Percentiles rank a stretch among this genome's conserved stretches.
phyloP scores from a whole-genome alignment of 2,888 invertebrate species.

The Ophioninae sp. region DNA sequence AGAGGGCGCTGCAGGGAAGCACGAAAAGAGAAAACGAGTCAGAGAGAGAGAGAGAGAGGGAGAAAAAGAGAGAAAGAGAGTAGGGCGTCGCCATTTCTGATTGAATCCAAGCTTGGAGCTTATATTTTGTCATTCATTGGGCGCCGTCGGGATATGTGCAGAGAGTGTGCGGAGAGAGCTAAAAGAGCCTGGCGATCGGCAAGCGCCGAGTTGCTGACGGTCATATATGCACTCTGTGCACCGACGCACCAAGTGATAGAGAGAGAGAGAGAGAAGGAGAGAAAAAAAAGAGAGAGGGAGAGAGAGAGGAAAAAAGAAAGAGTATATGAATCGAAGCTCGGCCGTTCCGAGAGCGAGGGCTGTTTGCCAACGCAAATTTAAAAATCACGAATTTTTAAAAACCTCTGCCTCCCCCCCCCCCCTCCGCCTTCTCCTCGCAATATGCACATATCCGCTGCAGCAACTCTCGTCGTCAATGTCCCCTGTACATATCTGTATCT shows the following conservation, averaged over 20 bases:
- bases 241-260: slow-evolving; percentile 48
- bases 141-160: slow-evolving; percentile 72
- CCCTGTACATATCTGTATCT: slow-evolving; percentile 27
- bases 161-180: slow-evolving; percentile 59
- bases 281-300: slow-evolving; percentile 15
- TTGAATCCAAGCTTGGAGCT: slow-evolving; percentile 79
- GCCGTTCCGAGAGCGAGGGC: slow-evolving; percentile 65
- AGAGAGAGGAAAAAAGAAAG: slow-evolving; percentile 22
- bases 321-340: slow-evolving; percentile 63
- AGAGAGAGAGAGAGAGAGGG: slow-evolving; percentile 65
- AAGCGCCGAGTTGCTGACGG: slow-evolving; percentile 58
- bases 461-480: slow-evolving; percentile 54
- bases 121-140: slow-evolving; percentile 79
- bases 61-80: slow-evolving; percentile 68
- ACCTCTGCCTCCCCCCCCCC: slow-evolving; percentile 65
- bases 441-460: slow-evolving; percentile 60
- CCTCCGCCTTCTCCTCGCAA: slow-evolving; percentile 52
- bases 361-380: slow-evolving; percentile 78
- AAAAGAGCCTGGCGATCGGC: slow-evolving; percentile 65
- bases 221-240: slow-evolving; percentile 53
- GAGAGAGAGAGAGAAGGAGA: slow-evolving; percentile 20
- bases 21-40: slow-evolving; percentile 52
- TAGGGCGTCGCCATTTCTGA: slow-evolving; percentile 79
- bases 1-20: slow-evolving; percentile 54
- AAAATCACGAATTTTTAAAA: slow-evolving; percentile 77